Base-by-base conservation (phyloP, 2,113 vertebrate species). In the Pelobates fuscus region DNA sequence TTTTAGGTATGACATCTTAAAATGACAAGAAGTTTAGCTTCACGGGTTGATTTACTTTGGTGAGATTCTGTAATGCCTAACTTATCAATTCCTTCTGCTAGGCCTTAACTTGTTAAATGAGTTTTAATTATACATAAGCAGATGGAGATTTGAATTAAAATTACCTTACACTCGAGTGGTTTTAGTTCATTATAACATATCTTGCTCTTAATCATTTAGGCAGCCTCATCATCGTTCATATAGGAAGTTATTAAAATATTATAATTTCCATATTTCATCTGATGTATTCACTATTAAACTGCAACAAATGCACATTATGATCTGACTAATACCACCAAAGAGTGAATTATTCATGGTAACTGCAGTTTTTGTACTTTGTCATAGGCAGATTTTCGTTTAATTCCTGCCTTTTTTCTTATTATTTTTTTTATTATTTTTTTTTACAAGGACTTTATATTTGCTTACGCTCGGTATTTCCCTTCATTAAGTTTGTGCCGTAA, bases 111-210 rank as follows among this genome's bases (percentile, higher is more conserved):
- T 92, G 92, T 94, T 94, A 93, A 94, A 93, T 94, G 90, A 93
- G 87, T 90, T 90, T 93, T 93, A 93, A 93, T 93, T 93, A 91
- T 92, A 93, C 89, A 91, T 91, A 91, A 94, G 93, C 92, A 94
- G 89, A 93, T 90, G 92, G 89, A 89, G 89, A 94, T 95, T 96
- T 96, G 90, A 94, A 96, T 95, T 96, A 94, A 94, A 95, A 95
- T 91, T 89, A 89, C 88, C 92, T 94, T 93, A 91, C 92, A 94
- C 92, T 92, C 71, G 88, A 91, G 88, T 92, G 89, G 87, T 88
- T 95, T 93, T 91, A 90, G 91, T 95, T 95, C 93, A 95, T 97
- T 95, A 95, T 92, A 94, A 93, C 87, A 81, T 89, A 91, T 91
- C 91, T 88, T 88, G 83, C 89, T 89, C 90, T 96, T 94, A 92